Conservation (phyloP, 2,888 invertebrate species). For the Rhagonycha lutea region DNA sequence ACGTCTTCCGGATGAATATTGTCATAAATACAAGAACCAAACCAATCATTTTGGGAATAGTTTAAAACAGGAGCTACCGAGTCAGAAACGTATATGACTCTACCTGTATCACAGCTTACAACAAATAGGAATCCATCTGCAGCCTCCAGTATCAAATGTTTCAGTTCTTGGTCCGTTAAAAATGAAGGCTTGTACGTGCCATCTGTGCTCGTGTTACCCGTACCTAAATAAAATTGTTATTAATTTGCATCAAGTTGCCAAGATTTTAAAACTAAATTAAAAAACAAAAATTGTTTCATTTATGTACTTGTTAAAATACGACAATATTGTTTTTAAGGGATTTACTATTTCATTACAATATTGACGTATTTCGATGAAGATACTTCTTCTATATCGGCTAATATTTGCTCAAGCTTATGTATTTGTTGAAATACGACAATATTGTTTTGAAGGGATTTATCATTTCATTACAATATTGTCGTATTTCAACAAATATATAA, state of each 20-base stretch:
- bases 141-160: slow-evolving; percentile 97
- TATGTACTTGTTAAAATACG: too few species aligned
- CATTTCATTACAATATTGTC: too few species aligned
- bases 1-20: slow-evolving; percentile 98
- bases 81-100: slow-evolving; percentile 98
- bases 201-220: slow-evolving; percentile 95
- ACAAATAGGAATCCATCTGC: slow-evolving; percentile 98
- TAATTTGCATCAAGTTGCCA: not conserved
- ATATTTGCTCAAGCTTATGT: too few species aligned
- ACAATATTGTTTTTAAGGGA: too few species aligned
- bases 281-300: too few species aligned
- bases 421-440: too few species aligned
- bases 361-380: too few species aligned
- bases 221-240: slow-evolving; percentile 64
- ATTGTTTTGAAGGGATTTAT: too few species aligned
- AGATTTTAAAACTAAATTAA: not conserved
- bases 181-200: slow-evolving; percentile 98
- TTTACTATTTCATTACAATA: too few species aligned
- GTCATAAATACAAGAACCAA: slow-evolving; percentile 92
- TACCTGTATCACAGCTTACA: slow-evolving; percentile 94
- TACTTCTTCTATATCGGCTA: too few species aligned
- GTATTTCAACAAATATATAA: too few species aligned
- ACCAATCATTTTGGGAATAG: slow-evolving; percentile 98
- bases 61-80: slow-evolving; percentile 97
- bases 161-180: slow-evolving; percentile 97